Evolutionary conservation across 2,888 invertebrate genomes (phyloP).

Genomic region (Theretra japonica): DNA sequence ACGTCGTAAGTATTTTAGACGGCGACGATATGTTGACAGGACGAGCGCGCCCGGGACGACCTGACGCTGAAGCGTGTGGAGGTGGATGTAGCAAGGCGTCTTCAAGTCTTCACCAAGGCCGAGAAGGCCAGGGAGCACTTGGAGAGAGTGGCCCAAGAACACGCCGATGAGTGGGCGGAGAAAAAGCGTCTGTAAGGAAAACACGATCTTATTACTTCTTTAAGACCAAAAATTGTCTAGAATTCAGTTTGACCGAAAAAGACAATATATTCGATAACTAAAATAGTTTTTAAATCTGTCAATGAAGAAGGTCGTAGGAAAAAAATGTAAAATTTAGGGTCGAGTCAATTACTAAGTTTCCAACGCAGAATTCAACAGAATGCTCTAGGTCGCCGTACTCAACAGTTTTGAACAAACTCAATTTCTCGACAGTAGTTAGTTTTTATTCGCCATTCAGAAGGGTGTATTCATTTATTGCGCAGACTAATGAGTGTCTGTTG

Average conservation of each 20-base stretch:
- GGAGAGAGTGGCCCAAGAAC: conserved; percentile 61
- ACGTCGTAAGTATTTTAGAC: background rate
- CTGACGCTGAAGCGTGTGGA: conserved; percentile 71
- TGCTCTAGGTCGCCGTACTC: background rate
- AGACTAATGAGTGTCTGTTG: conserved; percentile 47
- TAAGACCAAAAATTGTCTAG: background rate
- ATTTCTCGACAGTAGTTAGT: conserved; percentile 1
- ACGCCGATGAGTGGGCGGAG: conserved; percentile 73
- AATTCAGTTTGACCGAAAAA: too few species aligned
- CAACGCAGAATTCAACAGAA: background rate
- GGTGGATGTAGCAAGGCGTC: conserved; percentile 65
- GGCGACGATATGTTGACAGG: conserved; percentile 48
- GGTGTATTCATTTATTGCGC: conserved; percentile 31
- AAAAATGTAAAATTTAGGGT: background rate
- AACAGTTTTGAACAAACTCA: background rate
- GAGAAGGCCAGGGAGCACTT: conserved; percentile 70
- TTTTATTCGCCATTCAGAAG: conserved; percentile 16
- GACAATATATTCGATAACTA: too few species aligned
- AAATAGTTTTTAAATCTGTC: too few species aligned
- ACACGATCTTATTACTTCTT: background rate
- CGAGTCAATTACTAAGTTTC: background rate
- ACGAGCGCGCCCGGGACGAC: conserved; percentile 74
- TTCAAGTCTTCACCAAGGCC: conserved; percentile 59
- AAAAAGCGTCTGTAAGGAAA: conserved; percentile 65
- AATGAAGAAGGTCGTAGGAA: too few species aligned